A percentile compares a stretch with the other conserved stretches of the same genome.
Evolutionary conservation across 2,888 invertebrate genomes (phyloP).

Genomic region (Diplolepis rosae): DNA sequence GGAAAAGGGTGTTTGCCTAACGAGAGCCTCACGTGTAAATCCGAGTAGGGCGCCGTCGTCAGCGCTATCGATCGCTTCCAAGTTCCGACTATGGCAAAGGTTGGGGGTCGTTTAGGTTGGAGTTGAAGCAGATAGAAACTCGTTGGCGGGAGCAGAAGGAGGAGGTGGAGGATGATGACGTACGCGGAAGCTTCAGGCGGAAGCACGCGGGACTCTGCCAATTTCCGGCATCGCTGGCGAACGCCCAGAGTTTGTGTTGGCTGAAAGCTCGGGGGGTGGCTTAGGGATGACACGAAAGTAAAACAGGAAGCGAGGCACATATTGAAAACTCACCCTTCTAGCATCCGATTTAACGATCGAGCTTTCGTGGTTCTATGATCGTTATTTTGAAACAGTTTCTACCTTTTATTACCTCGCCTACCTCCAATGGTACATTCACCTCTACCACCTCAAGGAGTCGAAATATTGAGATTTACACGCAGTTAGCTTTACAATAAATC

Average conservation of each 20-base stretch:
- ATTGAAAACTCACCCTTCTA: background rate
- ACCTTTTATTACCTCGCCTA: too few relatives aligned
- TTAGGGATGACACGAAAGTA: background rate
- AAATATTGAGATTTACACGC: too few relatives aligned
- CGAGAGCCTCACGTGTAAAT: constrained; percentile 55
- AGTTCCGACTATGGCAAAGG: constrained; percentile 55
- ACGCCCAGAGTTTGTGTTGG: constrained; percentile 47
- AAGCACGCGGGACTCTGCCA: constrained; percentile 60
- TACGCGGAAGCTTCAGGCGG: constrained; percentile 60
- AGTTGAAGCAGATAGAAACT: constrained; percentile 37
- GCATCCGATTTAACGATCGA: background rate
- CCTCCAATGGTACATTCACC: too few relatives aligned
- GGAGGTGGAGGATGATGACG: constrained; percentile 56
- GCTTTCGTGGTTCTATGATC: too few relatives aligned
- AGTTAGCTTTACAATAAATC: too few relatives aligned
- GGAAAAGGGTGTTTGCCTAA: constrained; percentile 43
- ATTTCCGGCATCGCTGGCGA: constrained; percentile 60
- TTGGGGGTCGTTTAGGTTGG: constrained; percentile 40
- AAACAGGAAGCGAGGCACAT: constrained; percentile 7
- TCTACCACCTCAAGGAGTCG: too few relatives aligned
- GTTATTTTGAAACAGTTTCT: too few relatives aligned
- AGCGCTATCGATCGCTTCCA: constrained; percentile 58
- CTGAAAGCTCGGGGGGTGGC: constrained; percentile 35
- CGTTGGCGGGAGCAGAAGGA: constrained; percentile 39
- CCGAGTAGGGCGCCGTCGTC: constrained; percentile 60